Percentiles rank a stretch among this genome's conserved stretches.
phyloP scores from a whole-genome alignment of 1,140 invertebrate species.

The Delia radicum region DNA sequence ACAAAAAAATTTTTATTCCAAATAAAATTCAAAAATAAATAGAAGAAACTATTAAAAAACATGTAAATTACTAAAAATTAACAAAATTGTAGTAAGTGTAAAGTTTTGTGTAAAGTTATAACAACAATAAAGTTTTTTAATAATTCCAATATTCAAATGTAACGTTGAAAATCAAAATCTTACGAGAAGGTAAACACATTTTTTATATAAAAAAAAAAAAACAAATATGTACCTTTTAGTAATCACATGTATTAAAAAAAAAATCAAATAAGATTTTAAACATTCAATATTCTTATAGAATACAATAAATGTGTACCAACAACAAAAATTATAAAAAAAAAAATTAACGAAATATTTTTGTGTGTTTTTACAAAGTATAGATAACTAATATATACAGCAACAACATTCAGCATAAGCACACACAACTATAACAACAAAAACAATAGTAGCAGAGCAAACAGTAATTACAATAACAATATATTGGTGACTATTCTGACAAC shows the following conservation, averaged over 20 bases:
- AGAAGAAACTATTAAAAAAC: neutral
- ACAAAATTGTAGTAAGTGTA: neutral
- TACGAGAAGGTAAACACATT: neutral
- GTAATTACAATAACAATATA: slow-evolving; percentile 15
- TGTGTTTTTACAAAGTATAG: slow-evolving; percentile 23
- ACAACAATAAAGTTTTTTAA: neutral
- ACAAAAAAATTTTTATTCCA: neutral
- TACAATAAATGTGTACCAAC: neutral
- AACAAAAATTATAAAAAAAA: neutral
- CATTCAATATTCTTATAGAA: neutral
- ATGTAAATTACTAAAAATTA: neutral
- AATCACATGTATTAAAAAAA: neutral
- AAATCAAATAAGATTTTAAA: neutral
- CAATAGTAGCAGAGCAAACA: slow-evolving; percentile 4
- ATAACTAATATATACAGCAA: slow-evolving; percentile 31
- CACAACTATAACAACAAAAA: slow-evolving; percentile 15
- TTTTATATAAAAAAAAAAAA: neutral
- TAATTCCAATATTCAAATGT: neutral
- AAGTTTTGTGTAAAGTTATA: neutral
- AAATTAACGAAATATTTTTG: neutral
- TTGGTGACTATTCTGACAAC: slow-evolving; percentile 21
- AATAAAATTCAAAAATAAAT: neutral
- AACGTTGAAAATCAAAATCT: neutral
- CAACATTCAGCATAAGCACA: neutral
- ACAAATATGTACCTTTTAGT: neutral